Conservation (phyloP, 2,888 invertebrate species). For the Muschampia plurimacula region DNA sequence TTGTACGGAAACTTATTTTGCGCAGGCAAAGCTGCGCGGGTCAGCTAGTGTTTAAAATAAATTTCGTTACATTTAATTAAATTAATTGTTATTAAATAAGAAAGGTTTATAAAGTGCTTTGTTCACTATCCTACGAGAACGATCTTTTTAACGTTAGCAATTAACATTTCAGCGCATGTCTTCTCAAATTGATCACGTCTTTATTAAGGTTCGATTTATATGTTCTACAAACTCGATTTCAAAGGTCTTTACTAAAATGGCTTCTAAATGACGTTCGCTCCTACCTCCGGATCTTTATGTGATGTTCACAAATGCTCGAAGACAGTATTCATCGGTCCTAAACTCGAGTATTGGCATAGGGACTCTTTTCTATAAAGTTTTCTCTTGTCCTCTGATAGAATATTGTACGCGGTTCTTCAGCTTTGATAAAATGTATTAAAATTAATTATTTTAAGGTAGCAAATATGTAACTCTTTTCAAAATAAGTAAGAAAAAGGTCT, state of each 20-base stretch:
- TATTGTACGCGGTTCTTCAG: too few relatives aligned
- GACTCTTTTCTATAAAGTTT: too few relatives aligned
- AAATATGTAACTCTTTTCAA: too few relatives aligned
- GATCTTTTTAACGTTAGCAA: background rate
- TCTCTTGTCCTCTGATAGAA: too few relatives aligned
- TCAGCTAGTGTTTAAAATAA: background rate
- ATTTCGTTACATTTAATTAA: background rate
- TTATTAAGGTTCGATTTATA: background rate
- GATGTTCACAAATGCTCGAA: too few relatives aligned
- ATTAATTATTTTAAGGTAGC: too few relatives aligned
- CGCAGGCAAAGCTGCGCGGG: too few relatives aligned
- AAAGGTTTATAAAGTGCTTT: background rate
- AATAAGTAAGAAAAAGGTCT: too few relatives aligned
- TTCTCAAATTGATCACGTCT: background rate
- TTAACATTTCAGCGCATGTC: slow-evolving; percentile 4
- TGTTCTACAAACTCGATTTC: background rate
- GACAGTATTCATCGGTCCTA: too few relatives aligned
- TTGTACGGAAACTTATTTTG: too few relatives aligned
- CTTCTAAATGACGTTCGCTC: background rate
- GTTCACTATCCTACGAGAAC: background rate
- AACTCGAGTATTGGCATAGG: too few relatives aligned
- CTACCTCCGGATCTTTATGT: background rate
- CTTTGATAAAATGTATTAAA: too few relatives aligned
- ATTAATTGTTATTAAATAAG: background rate
- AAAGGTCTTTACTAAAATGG: background rate